Evolutionary conservation across 2,113 vertebrate genomes (phyloP).

Genomic region (Sphaerodactylus townsendi): DNA sequence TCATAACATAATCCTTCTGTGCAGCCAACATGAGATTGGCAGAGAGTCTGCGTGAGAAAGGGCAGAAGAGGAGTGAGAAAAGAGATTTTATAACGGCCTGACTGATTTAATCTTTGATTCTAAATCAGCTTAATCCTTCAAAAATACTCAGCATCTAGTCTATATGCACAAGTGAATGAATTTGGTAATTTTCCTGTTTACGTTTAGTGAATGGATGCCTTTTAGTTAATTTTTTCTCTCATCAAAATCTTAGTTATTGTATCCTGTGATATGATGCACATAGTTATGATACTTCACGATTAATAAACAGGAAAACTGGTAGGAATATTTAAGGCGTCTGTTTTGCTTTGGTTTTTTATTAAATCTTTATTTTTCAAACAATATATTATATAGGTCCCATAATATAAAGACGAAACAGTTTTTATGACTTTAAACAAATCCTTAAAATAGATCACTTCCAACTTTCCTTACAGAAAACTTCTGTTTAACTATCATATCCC

Average conservation of each 20-base stretch:
- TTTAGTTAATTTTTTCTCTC: slow-evolving; percentile 1
- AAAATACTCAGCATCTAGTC: slow-evolving; percentile 45
- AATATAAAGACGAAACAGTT: too few relatives aligned
- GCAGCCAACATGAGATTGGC: slow-evolving; percentile 65
- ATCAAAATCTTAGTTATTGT: slow-evolving; percentile 9
- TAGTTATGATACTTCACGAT: neutral
- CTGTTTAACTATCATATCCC: too few relatives aligned
- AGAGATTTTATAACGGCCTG: slow-evolving; percentile 66
- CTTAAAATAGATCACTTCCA: too few relatives aligned
- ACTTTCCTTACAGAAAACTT: too few relatives aligned
- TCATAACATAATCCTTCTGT: slow-evolving; percentile 72
- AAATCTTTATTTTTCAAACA: too few relatives aligned
- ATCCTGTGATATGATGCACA: neutral
- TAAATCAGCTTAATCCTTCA: slow-evolving; percentile 67
- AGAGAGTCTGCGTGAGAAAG: slow-evolving; percentile 61
- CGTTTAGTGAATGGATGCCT: slow-evolving; percentile 50
- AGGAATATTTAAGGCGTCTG: neutral
- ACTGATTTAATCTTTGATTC: slow-evolving; percentile 72
- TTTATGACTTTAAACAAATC: too few relatives aligned
- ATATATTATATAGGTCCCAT: too few relatives aligned
- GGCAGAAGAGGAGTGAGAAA: slow-evolving; percentile 52
- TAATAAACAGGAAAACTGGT: neutral
- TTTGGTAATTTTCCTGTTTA: slow-evolving; percentile 23
- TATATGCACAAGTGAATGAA: slow-evolving; percentile 65
- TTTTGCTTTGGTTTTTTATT: too few relatives aligned